These are phyloP conservation scores for Ferdinandea cuprea DNA, from an alignment of 2,888 invertebrate species.

Conservation along the genomic window DNA sequence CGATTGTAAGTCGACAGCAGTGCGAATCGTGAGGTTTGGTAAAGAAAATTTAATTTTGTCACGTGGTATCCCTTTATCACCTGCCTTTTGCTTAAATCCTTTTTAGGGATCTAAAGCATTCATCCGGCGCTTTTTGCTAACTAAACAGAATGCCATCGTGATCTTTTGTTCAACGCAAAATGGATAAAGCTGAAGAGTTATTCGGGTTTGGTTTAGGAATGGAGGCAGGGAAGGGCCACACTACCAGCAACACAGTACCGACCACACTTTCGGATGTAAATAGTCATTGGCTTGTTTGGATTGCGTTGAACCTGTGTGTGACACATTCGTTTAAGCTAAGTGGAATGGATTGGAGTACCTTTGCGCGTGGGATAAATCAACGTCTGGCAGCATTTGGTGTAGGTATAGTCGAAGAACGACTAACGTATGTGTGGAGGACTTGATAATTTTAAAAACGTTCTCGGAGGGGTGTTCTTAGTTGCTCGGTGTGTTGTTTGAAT, in stretches of 20 bases:
- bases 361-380: constrained; percentile 50
- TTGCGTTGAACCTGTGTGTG: constrained; percentile 43
- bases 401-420: constrained; percentile 18
- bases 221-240: no score
- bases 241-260: neutral
- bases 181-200: neutral
- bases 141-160: constrained; percentile 67
- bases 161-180: constrained; percentile 59
- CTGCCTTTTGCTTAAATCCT: constrained; percentile 64
- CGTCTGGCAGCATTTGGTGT: constrained; percentile 27
- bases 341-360: constrained; percentile 47
- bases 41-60: constrained; percentile 72
- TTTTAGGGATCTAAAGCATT: constrained; percentile 63
- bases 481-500: constrained; percentile 26
- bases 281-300: constrained; percentile 58
- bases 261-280: constrained; percentile 61
- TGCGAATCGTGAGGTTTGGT: constrained; percentile 66
- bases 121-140: constrained; percentile 62
- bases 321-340: constrained; percentile 33
- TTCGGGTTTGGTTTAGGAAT: constrained; percentile 6
- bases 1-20: constrained; percentile 24
- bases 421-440: constrained; percentile 12
- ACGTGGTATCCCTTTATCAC: constrained; percentile 74
- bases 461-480: constrained; percentile 20
- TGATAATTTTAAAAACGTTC: constrained; percentile 42